Base-by-base conservation (phyloP, 2,797 vertebrate genomes). In the Sebastes diploproa region DNA sequence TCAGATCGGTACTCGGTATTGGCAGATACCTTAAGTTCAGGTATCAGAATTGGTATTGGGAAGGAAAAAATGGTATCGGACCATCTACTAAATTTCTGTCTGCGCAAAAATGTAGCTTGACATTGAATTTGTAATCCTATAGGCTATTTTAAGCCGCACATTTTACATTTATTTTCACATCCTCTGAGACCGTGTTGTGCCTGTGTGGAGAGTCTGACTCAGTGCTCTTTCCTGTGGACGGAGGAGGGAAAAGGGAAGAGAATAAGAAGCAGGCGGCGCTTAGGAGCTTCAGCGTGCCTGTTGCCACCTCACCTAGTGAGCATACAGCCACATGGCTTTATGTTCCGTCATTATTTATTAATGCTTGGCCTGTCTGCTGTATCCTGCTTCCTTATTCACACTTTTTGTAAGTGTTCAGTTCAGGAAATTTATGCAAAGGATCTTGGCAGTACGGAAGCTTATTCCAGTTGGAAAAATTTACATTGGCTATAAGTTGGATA, bases 311-410 rank as follows among this genome's bases (percentile, higher is more conserved):
- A 58, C 36, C 54, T 23, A 46, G 20, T 36, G 23, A 71, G 36
- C 68, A 34, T 67, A 63, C 52, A 77, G 67, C 58, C 56, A 42
- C 38, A 23, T 52, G 11, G 65, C 11, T 81, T 78, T 34, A 81
- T 81, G 64, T 78, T 85, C 54, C 54, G 32, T 82, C 67, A 84
- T 92, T 63, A 90, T 78, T 91, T 91, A 90, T 92, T 88, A 11
- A 85, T 72, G 78, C 66, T 75, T 76, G 55, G 54, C 68, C 61
- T 65, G 30, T 71, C 77, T 75, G 74, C 18, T 34, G 29, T 79
- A 77, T 88, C 72, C 80, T 68, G 20, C 81, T 81, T 72, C 14
- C 50, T 55, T 20, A 30, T 75, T 58, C 50, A 46, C 12, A 20
- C 16, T 75, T n/a, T 61, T 46, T 73, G 8, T 46, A 59, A 68